phyloP scores from a whole-genome alignment of 2,888 invertebrate genomes.

The Noctua janthina region DNA sequence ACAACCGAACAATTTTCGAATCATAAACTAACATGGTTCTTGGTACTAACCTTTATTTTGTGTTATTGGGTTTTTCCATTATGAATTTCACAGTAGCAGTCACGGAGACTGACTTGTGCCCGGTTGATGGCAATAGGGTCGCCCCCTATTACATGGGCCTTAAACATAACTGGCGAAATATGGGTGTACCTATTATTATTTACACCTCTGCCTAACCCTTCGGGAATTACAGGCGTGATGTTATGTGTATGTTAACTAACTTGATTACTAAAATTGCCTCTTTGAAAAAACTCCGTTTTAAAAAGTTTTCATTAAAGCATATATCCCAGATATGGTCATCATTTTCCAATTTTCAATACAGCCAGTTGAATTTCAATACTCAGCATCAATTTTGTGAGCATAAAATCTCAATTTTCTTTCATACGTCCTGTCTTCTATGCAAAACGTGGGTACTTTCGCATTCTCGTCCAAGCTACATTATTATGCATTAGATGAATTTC shows the following conservation, averaged over 20 bases:
- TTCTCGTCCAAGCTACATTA: conserved; percentile 70
- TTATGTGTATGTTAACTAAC: background rate
- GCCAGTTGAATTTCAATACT: conserved; percentile 7
- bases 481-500: conserved; percentile 73
- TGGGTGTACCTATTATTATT: no score
- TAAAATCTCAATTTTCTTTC: conserved; percentile 46
- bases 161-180: no score
- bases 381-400: conserved; percentile 42
- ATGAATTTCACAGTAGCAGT: no score
- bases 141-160: no score
- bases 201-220: no score
- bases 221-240: no score
- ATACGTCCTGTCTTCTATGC: conserved; percentile 17
- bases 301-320: background rate
- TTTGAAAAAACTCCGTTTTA: background rate
- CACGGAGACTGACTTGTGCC: no score
- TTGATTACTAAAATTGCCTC: background rate
- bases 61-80: no score
- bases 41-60: background rate
- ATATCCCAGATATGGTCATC: background rate
- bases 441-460: background rate
- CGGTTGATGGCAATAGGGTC: no score
- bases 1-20: background rate
- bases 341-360: conserved; percentile 16
- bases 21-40: background rate